Evolutionary conservation across 1,140 invertebrate species (phyloP).

Genomic region (Tetragonula clypearis): DNA sequence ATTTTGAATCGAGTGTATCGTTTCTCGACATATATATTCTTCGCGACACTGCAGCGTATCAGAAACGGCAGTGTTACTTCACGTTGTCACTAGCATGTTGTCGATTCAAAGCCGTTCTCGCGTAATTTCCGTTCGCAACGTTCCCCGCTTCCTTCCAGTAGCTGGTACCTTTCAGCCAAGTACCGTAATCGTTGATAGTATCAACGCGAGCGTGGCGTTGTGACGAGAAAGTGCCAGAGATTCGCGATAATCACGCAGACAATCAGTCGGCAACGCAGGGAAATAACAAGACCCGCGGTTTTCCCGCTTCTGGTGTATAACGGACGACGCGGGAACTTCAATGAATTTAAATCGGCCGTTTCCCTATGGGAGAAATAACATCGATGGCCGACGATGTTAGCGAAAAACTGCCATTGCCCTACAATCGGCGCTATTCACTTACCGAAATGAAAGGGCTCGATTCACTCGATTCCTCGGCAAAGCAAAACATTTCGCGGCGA

Average conservation of each 20-base stretch:
- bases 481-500: constrained; percentile 44
- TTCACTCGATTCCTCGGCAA: constrained; percentile 39
- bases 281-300: not conserved
- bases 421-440: constrained; percentile 57
- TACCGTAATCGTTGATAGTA: too few species aligned
- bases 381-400: not conserved
- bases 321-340: not conserved
- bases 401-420: constrained; percentile 9
- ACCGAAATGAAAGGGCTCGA: constrained; percentile 50
- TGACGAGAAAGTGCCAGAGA: not conserved
- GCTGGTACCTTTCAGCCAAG: not conserved
- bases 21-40: too few species aligned
- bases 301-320: not conserved
- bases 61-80: too few species aligned
- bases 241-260: not conserved
- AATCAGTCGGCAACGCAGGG: not conserved
- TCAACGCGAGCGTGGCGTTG: too few species aligned
- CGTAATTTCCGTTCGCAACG: too few species aligned
- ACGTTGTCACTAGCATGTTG: too few species aligned
- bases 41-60: too few species aligned
- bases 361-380: not conserved
- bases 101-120: too few species aligned
- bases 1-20: too few species aligned
- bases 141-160: too few species aligned
- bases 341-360: not conserved